phyloP scores from a whole-genome alignment of 2,888 invertebrate species.

The Laspeyria flexula region DNA sequence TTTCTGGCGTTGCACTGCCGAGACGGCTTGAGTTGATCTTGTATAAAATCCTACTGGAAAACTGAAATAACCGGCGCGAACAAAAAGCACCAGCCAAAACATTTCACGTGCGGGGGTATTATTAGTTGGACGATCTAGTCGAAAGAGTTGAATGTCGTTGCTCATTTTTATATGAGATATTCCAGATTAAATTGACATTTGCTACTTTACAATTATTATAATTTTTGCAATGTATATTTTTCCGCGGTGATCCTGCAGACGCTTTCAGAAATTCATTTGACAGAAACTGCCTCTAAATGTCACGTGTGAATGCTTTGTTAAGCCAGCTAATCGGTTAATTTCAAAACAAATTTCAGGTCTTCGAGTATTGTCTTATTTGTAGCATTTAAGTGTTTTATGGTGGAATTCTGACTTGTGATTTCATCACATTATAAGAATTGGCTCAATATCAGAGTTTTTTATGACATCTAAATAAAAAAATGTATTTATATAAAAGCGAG shows the following conservation, averaged over 20 bases:
- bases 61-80: conserved; percentile 85
- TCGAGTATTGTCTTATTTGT: conserved; percentile 35
- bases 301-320: conserved; percentile 54
- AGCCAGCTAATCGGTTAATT: conserved; percentile 41
- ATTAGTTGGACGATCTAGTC: conserved; percentile 86
- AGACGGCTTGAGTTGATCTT: conserved; percentile 81
- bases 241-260: conserved; percentile 23
- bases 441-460: conserved; percentile 61
- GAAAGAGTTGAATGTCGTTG: conserved; percentile 81
- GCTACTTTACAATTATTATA: conserved; percentile 59
- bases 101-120: conserved; percentile 85
- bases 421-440: conserved; percentile 57
- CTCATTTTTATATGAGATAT: conserved; percentile 72
- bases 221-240: conserved; percentile 45
- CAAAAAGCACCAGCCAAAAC: conserved; percentile 86
- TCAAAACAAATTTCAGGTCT: conserved; percentile 39
- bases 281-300: conserved; percentile 59
- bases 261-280: conserved; percentile 57
- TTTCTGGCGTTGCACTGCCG: conserved; percentile 65
- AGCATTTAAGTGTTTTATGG: conserved; percentile 31
- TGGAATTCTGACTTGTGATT: conserved; percentile 43
- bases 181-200: conserved; percentile 61
- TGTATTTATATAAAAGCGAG: conserved; percentile 48
- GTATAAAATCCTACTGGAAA: conserved; percentile 85
- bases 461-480: conserved; percentile 55